phyloP scores from a whole-genome alignment of 2,113 vertebrate genomes.

The Pterocles gutturalis region DNA sequence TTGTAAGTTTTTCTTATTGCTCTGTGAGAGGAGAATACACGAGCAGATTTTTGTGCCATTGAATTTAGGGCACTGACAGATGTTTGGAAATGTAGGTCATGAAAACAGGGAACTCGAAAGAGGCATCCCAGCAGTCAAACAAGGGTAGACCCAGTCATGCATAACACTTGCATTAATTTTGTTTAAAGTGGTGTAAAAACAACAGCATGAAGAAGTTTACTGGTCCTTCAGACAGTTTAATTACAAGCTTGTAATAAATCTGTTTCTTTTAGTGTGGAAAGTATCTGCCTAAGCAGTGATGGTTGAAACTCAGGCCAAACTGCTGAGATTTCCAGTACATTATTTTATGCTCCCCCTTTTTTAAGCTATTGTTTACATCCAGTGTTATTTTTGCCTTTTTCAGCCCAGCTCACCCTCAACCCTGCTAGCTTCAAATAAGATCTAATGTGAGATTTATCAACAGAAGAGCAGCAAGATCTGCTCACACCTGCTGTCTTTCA shows the following conservation, averaged over 20 bases:
- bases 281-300: background rate
- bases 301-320: background rate
- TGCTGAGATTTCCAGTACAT: background rate
- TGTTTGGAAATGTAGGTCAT: background rate
- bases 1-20: background rate
- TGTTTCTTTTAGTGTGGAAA: background rate
- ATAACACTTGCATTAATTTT: background rate
- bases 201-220: background rate
- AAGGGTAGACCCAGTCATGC: background rate
- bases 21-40: background rate
- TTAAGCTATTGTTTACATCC: background rate
- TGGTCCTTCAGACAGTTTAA: background rate
- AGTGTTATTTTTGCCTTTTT: background rate
- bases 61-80: background rate
- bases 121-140: background rate
- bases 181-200: background rate
- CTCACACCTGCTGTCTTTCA: constrained; percentile 31
- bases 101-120: background rate
- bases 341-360: background rate
- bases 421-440: background rate
- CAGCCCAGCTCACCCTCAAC: background rate
- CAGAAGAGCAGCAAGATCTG: background rate
- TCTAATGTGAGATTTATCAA: background rate
- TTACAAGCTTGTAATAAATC: background rate
- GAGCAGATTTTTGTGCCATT: background rate